phyloP scores from a whole-genome alignment of 2,113 vertebrate genomes.

The Balaeniceps rex region DNA sequence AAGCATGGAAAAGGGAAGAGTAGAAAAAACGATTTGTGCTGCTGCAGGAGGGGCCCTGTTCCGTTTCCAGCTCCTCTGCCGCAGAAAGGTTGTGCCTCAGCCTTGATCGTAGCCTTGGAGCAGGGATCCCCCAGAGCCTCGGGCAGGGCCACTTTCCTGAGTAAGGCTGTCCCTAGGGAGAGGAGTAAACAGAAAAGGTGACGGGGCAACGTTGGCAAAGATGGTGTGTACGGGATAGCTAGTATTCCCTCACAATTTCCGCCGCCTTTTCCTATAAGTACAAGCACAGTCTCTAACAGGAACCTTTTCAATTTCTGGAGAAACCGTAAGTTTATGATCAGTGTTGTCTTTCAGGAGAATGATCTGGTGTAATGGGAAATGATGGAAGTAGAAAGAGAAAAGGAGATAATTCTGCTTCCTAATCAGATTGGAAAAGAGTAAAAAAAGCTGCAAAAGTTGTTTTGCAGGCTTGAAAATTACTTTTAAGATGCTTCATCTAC shows the following conservation, averaged over 20 bases:
- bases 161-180: neutral
- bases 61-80: neutral
- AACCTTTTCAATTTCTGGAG: neutral
- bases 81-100: neutral
- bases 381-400: neutral
- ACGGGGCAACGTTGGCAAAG: neutral
- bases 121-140: neutral
- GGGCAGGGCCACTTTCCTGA: neutral
- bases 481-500: neutral
- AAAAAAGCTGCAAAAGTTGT: neutral
- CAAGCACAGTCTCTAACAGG: neutral
- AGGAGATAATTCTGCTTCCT: neutral
- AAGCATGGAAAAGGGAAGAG: neutral
- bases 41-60: neutral
- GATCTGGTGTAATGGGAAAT: neutral
- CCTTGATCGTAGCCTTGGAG: neutral
- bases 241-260: neutral
- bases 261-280: neutral
- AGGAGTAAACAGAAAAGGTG: neutral
- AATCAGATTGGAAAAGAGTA: neutral
- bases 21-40: neutral
- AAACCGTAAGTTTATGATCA: neutral
- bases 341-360: neutral
- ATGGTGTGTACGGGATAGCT: neutral
- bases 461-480: neutral